A percentile compares a stretch with the other conserved stretches of the same genome.
Conservation (phyloP, 2,888 invertebrate species). For the Polia nebulosa region DNA sequence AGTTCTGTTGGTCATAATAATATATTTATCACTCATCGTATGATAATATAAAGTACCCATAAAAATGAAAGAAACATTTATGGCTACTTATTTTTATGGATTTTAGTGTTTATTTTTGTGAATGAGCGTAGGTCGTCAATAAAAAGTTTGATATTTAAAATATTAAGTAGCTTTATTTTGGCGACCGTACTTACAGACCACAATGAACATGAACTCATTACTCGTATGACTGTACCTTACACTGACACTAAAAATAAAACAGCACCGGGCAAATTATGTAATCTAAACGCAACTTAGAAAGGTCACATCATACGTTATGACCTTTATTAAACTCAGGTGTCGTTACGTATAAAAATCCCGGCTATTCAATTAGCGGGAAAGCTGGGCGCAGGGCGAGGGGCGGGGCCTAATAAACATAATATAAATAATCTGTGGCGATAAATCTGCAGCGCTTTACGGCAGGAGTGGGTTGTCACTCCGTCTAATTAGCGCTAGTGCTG, state of each 20-base stretch:
- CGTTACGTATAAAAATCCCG: constrained; percentile 86
- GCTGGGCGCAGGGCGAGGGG: constrained; percentile 82
- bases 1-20: constrained; percentile 70
- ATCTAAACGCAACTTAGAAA: constrained; percentile 52
- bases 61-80: constrained; percentile 16
- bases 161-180: constrained; percentile 5
- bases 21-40: constrained; percentile 37
- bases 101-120: not conserved
- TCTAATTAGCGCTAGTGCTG: constrained; percentile 89
- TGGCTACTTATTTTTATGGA: no score
- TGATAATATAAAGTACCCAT: constrained; percentile 4
- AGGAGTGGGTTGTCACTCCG: constrained; percentile 91
- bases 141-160: not conserved
- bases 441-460: constrained; percentile 90
- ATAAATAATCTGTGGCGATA: constrained; percentile 91
- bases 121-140: not conserved
- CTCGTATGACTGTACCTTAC: constrained; percentile 5
- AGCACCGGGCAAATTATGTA: constrained; percentile 45
- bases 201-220: constrained; percentile 10
- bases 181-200: constrained; percentile 11
- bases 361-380: constrained; percentile 90
- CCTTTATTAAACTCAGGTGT: constrained; percentile 81
- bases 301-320: constrained; percentile 58
- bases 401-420: constrained; percentile 90
- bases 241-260: constrained; percentile 32